Base-by-base conservation (phyloP, 1,140 invertebrate species). In the Microvelia longipes region DNA sequence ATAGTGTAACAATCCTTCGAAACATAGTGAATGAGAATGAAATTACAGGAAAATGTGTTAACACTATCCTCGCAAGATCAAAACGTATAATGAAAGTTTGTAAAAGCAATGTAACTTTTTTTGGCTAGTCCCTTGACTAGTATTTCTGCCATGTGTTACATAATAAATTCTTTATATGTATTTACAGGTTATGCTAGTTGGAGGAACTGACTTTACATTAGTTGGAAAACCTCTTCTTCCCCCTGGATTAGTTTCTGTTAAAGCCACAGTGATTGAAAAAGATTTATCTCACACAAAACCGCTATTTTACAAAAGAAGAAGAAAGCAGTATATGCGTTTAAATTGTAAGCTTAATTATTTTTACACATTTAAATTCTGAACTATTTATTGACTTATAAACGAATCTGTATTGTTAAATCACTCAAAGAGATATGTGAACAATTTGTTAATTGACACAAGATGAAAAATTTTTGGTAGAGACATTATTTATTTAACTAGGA, bases 201-300 rank as follows among this genome's bases (percentile, higher is more conserved):
- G 91, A 1, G 85, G 86, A n/a, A 85, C 83, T 72, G 90, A 96
- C 78, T 96, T 96, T 73, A 90, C 92, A 5, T 77, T 96, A 0
- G 81, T 96, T 72, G 93, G 94, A 62, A 80, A 87, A 67, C 94
- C 94, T 0, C 72, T 96, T 19, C 79, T 96, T 11, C 87, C 90
- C 77, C 82, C 83, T 28, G 88, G 88, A 66, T 77, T 92, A 29
- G 90, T 93, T 0, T 80, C 82, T 66, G 83, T 97, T 0, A 86
- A 90, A 72, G 93, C 90, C 0, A 95, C 92, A 30, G 86, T 97
- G 2, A 88, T 97, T 66, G 93, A 94, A 73, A 96, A 96, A 79
- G 92, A 90, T 0, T 80, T 96, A 0, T 92, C 91, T 0, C 86
- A 93, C 74, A 92, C 88, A 0, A 90, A 89, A 77, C 88, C 88